phyloP scores from a whole-genome alignment of 1,140 invertebrate genomes.

The Trypoxylus dichotomus region DNA sequence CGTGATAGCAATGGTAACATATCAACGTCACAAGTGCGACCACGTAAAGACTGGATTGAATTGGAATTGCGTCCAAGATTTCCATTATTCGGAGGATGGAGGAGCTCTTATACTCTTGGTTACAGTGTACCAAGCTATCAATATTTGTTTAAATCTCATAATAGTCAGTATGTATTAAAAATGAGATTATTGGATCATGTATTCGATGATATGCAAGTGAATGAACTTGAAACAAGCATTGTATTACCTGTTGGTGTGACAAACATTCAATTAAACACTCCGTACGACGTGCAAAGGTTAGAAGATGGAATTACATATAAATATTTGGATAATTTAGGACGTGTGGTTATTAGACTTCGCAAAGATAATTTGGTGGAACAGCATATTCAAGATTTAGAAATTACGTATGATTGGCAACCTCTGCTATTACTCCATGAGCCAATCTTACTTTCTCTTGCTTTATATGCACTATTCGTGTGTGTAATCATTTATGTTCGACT shows the following conservation, averaged over 20 bases:
- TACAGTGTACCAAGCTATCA: conserved; percentile 98
- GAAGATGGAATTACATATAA: conserved; percentile 84
- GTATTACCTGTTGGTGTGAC: conserved; percentile 93
- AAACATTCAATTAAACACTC: conserved; percentile 79
- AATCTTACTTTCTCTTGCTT: conserved; percentile 81
- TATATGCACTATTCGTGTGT: conserved; percentile 88
- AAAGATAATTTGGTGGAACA: conserved; percentile 93
- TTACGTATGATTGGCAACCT: conserved; percentile 89
- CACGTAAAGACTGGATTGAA: conserved; percentile 90
- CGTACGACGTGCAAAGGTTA: conserved; percentile 77
- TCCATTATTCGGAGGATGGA: conserved; percentile 98
- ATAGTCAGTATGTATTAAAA: conserved; percentile 82
- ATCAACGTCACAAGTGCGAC: conserved; percentile 91
- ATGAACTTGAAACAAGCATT: conserved; percentile 86
- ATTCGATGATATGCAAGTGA: conserved; percentile 95
- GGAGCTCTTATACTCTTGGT: conserved; percentile 94
- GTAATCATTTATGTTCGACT: conserved; percentile 94
- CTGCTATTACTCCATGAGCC: conserved; percentile 89
- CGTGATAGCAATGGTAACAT: conserved; percentile 98
- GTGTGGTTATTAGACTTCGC: conserved; percentile 82
- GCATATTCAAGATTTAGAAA: conserved; percentile 90
- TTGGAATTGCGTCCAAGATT: conserved; percentile 93
- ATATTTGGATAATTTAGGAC: conserved; percentile 93
- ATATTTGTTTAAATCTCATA: conserved; percentile 76
- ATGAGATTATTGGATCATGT: conserved; percentile 95